phyloP scores from a whole-genome alignment of 2,797 vertebrate species.

The Epinephelus malabaricus region DNA sequence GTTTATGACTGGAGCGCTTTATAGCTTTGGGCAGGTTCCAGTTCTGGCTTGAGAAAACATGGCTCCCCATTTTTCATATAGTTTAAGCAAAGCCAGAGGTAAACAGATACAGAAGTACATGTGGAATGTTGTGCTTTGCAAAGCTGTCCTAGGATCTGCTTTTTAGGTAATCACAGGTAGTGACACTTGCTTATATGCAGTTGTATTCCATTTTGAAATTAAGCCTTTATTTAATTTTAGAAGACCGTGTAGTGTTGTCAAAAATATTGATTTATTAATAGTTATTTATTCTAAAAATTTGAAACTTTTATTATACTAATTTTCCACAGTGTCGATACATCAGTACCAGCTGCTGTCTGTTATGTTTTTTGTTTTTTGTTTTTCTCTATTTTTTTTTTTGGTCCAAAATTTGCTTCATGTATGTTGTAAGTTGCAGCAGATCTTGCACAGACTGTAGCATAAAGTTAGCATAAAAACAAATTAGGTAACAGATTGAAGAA shows the following conservation, averaged over 20 bases:
- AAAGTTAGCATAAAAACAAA: too few species aligned
- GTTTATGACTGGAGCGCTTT: slow-evolving; percentile 69
- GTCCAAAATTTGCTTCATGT: too few species aligned
- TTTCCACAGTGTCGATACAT: too few species aligned
- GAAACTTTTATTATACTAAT: too few species aligned
- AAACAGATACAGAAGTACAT: slow-evolving; percentile 29
- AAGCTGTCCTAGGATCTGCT: neutral
- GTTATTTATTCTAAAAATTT: too few species aligned
- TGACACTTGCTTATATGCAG: slow-evolving; percentile 1
- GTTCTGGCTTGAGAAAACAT: slow-evolving; percentile 55
- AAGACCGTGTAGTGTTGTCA: neutral
- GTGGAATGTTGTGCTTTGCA: slow-evolving; percentile 21
- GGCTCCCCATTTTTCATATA: slow-evolving; percentile 42
- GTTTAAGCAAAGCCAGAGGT: slow-evolving; percentile 15
- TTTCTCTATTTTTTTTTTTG: too few species aligned
- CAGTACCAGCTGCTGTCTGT: too few species aligned
- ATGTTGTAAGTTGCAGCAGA: too few species aligned
- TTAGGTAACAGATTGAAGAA: too few species aligned
- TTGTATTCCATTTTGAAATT: neutral
- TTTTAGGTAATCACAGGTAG: neutral
- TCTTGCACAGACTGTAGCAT: too few species aligned
- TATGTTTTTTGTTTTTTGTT: too few species aligned
- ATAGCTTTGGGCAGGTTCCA: slow-evolving; percentile 63
- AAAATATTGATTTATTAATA: too few species aligned
- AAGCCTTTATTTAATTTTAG: neutral